phyloP scores from a whole-genome alignment of 2,888 invertebrate species.

The Dichetophora obliterata region DNA sequence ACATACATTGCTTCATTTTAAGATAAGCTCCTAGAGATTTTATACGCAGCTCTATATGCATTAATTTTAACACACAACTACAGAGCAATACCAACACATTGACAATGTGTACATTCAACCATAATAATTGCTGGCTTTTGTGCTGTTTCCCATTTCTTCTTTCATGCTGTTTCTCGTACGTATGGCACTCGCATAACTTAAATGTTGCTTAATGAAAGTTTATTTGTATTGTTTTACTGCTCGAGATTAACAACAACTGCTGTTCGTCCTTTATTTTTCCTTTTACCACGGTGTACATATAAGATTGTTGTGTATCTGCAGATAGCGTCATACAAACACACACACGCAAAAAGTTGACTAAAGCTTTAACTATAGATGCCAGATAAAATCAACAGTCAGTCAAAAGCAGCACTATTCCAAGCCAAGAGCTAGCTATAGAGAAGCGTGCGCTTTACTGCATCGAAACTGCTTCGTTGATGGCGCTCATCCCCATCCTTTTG shows the following conservation, averaged over 20 bases:
- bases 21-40: too few relatives aligned
- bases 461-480: too few relatives aligned
- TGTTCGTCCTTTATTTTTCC: background rate
- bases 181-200: background rate
- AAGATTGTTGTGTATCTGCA: too few relatives aligned
- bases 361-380: background rate
- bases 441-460: too few relatives aligned
- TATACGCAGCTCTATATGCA: background rate
- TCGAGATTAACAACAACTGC: background rate
- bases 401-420: too few relatives aligned
- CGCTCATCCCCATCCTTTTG: background rate
- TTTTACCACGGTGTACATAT: background rate
- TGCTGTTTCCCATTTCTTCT: background rate
- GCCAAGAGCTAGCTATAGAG: too few relatives aligned
- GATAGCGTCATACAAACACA: background rate
- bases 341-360: background rate
- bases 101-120: constrained; percentile 2
- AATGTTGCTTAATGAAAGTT: constrained; percentile 8
- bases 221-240: background rate
- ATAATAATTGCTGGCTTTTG: background rate
- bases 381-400: background rate
- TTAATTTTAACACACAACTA: background rate
- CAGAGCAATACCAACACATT: background rate
- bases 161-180: background rate
- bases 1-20: too few relatives aligned